phyloP scores from a whole-genome alignment of 2,888 invertebrate genomes.

The Hydroisotoma schaefferi region DNA sequence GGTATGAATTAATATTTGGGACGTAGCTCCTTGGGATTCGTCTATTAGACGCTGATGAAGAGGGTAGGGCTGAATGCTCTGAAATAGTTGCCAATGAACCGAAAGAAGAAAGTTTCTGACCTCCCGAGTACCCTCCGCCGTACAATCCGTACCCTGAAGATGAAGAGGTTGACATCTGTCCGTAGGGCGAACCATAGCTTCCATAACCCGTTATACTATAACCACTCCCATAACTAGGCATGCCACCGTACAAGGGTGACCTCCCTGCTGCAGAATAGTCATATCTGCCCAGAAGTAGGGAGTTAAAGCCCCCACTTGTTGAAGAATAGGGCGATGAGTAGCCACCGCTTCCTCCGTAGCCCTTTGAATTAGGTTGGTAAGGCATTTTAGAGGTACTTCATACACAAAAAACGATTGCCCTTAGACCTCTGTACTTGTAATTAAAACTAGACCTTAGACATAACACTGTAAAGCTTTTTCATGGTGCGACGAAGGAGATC shows the following conservation, averaged over 20 bases:
- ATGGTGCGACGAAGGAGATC: too few species aligned
- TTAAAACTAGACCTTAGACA: too few species aligned
- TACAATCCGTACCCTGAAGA: constrained; percentile 16
- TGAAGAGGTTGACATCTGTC: constrained; percentile 7
- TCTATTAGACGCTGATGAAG: constrained; percentile 2
- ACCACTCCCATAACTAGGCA: not conserved
- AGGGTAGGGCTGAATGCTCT: constrained; percentile 39
- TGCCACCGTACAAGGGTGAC: constrained; percentile 18
- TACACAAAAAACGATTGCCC: too few species aligned
- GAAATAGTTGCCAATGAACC: constrained; percentile 36
- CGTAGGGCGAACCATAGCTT: constrained; percentile 14
- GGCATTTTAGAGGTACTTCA: too few species aligned
- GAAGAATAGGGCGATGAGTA: constrained; percentile 2
- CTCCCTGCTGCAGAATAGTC: constrained; percentile 18
- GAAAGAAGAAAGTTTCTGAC: constrained; percentile 22
- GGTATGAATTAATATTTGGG: constrained; percentile 11
- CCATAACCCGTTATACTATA: constrained; percentile 10
- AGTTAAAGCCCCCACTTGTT: constrained; percentile 18
- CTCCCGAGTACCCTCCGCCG: constrained; percentile 10
- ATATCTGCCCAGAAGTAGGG: constrained; percentile 26
- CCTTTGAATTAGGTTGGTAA: constrained; percentile 20
- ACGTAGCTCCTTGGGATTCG: constrained; percentile 29
- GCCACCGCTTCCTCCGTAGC: constrained; percentile 15
- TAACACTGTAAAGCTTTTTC: too few species aligned
- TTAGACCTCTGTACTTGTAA: too few species aligned